Evolutionary conservation across 2,888 invertebrate species (phyloP).

Genomic region (Calliphora vomitoria): DNA sequence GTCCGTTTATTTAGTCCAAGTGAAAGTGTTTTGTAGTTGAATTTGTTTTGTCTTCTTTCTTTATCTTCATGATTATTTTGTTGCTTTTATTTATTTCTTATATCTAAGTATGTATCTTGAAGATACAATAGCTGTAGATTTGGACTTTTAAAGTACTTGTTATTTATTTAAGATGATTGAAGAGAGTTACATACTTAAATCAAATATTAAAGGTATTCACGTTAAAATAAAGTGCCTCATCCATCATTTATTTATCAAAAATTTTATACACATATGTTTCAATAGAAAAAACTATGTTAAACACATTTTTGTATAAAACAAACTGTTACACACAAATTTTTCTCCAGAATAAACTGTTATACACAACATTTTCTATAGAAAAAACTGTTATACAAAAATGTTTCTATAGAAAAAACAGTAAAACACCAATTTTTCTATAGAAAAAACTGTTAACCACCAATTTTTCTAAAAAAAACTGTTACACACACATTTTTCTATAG

Average conservation of each 20-base stretch:
- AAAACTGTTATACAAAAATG: too few species aligned
- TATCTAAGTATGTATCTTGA: conserved; percentile 26
- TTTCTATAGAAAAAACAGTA: too few species aligned
- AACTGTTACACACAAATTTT: too few species aligned
- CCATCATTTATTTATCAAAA: not conserved
- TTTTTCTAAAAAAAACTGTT: too few species aligned
- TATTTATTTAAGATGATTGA: conserved; percentile 52
- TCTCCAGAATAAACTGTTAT: too few species aligned
- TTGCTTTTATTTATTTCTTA: conserved; percentile 25
- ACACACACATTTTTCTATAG: too few species aligned
- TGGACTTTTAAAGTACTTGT: conserved; percentile 56
- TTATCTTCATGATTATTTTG: conserved; percentile 29
- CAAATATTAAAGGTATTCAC: conserved; percentile 14
- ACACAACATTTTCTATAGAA: too few species aligned
- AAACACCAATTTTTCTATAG: too few species aligned
- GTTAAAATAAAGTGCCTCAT: not conserved
- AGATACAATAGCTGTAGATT: conserved; percentile 37
- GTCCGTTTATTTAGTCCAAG: conserved; percentile 56
- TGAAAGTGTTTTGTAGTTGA: conserved; percentile 66
- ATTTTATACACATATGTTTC: too few species aligned
- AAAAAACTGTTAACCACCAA: too few species aligned
- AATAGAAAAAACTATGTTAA: too few species aligned
- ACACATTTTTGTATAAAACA: too few species aligned
- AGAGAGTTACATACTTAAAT: not conserved
- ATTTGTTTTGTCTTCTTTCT: conserved; percentile 48